Conservation (phyloP, 2,888 invertebrate genomes). For the Trachelus tabidus region DNA sequence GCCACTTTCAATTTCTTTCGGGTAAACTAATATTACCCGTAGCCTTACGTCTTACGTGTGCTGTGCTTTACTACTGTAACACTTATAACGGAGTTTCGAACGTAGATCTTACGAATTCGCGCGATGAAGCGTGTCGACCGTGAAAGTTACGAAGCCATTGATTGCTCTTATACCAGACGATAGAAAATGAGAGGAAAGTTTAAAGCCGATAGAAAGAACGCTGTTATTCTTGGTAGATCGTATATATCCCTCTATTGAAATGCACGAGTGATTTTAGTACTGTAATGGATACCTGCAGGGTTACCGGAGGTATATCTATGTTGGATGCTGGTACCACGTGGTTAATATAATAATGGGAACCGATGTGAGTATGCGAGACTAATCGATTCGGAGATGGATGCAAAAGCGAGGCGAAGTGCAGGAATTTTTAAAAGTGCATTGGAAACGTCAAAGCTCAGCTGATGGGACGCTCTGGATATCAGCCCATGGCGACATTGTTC, state of each 20-base stretch:
- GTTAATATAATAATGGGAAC: background rate
- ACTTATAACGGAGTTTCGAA: background rate
- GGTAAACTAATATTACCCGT: conserved; percentile 20
- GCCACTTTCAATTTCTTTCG: conserved; percentile 57
- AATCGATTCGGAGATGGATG: background rate
- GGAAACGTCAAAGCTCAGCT: background rate
- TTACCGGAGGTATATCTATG: background rate
- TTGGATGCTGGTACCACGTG: background rate
- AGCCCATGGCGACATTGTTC: conserved; percentile 37
- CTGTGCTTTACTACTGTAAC: background rate
- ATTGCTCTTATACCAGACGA: background rate
- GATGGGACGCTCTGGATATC: background rate
- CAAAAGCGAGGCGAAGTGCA: background rate
- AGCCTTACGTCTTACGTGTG: background rate
- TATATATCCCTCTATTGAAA: background rate
- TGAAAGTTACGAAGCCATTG: background rate
- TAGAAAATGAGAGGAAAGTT: background rate
- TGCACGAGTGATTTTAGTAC: background rate
- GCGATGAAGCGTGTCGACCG: background rate
- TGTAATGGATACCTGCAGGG: background rate
- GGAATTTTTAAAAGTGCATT: background rate
- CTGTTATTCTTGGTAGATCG: background rate
- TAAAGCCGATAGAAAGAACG: background rate
- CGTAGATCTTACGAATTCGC: background rate
- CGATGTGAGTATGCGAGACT: background rate